Conservation (phyloP, 2,797 vertebrate genomes). For the Clarias fuscus region DNA sequence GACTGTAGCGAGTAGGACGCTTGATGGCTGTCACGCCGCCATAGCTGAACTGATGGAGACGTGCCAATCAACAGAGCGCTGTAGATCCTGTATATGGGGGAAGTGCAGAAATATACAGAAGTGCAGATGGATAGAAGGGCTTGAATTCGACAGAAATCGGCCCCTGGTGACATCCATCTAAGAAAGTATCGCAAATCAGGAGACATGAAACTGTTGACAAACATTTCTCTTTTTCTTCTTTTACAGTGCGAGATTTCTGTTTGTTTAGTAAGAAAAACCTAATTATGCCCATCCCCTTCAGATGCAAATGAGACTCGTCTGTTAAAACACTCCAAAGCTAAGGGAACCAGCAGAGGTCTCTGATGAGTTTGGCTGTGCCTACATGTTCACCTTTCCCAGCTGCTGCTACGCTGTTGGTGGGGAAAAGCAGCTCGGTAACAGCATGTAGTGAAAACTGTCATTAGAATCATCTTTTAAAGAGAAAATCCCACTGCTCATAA, state of each 20-base stretch:
- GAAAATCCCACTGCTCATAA: neutral
- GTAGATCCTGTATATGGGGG: neutral
- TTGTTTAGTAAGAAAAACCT: constrained; percentile 22
- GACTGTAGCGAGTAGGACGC: constrained; percentile 5
- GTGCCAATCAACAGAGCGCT: constrained; percentile 3
- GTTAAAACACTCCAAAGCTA: neutral
- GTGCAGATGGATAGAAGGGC: neutral
- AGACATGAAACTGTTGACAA: neutral
- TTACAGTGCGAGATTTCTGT: constrained; percentile 2
- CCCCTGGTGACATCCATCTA: neutral
- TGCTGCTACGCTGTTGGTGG: constrained; percentile 5
- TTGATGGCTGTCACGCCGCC: neutral
- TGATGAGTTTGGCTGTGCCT: constrained; percentile 10
- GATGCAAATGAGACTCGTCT: neutral
- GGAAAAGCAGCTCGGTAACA: neutral
- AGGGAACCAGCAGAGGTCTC: constrained; percentile 49
- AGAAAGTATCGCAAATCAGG: neutral
- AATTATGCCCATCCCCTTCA: constrained; percentile 21
- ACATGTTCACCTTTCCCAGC: neutral
- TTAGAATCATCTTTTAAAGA: neutral
- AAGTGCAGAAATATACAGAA: neutral
- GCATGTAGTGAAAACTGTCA: neutral
- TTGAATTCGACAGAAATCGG: neutral
- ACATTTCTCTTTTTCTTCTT: neutral
- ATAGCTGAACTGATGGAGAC: constrained; percentile 7